Percentiles rank a stretch among this genome's conserved stretches.
Evolutionary conservation across 2,888 invertebrate genomes (phyloP).

Genomic region (Geophilus truncorum): DNA sequence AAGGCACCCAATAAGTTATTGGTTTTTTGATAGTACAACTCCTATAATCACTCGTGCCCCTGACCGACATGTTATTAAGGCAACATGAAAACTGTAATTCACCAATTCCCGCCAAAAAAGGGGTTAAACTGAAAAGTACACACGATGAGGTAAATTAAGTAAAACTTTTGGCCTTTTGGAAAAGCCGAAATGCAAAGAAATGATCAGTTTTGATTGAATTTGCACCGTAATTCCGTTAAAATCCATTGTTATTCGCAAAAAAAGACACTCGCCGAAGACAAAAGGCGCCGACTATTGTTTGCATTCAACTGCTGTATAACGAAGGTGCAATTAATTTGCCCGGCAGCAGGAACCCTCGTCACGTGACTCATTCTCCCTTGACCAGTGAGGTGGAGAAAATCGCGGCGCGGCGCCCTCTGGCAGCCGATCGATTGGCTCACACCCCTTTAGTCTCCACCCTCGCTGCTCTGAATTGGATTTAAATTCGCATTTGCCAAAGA

Average conservation of each 20-base stretch:
- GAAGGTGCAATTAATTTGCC: conserved; percentile 14
- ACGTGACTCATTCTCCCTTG: conserved; percentile 16
- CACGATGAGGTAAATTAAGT: too few species aligned
- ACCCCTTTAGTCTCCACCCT: conserved; percentile 8
- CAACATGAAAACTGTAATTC: conserved; percentile 13
- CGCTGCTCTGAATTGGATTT: not conserved
- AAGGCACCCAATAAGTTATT: conserved; percentile 5
- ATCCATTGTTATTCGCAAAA: not conserved
- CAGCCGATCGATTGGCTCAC: conserved; percentile 5
- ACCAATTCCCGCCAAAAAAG: not conserved
- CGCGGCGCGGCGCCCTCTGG: conserved; percentile 1
- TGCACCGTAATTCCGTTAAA: not conserved
- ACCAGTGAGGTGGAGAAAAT: conserved; percentile 20
- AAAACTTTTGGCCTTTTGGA: not conserved
- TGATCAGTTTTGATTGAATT: too few species aligned
- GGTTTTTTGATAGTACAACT: conserved; percentile 21
- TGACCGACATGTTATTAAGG: conserved; percentile 9
- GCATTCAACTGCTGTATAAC: conserved; percentile 2
- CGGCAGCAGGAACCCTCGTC: conserved; percentile 11
- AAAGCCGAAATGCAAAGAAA: too few species aligned
- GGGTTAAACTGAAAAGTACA: not conserved
- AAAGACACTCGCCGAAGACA: not conserved
- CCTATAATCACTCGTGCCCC: not conserved
- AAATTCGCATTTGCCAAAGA: not conserved
- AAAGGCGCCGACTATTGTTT: not conserved